Evolutionary conservation across 1,140 invertebrate genomes (phyloP).

Genomic region (Monochamus saltuarius): DNA sequence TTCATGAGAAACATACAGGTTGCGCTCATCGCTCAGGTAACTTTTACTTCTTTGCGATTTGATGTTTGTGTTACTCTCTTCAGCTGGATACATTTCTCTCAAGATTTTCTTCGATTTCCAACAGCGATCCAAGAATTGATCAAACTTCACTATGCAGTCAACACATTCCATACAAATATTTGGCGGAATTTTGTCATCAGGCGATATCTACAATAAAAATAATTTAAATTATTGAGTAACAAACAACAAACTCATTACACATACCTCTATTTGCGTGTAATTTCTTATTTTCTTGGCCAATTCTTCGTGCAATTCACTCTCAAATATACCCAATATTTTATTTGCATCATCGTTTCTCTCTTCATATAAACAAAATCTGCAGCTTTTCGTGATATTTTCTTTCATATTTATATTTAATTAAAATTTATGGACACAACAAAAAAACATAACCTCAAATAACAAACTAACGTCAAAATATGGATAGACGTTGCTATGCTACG

Average conservation of each 20-base stretch:
- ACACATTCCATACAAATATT: background rate
- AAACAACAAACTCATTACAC: background rate
- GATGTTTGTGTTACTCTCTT: no score
- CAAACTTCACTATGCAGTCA: no score
- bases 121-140: no score
- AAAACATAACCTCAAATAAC: no score
- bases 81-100: no score
- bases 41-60: no score
- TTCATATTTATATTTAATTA: background rate
- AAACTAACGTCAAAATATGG: no score
- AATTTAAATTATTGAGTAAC: background rate
- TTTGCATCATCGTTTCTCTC: background rate
- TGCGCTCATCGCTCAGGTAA: no score
- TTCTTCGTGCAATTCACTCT: background rate
- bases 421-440: background rate
- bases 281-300: conserved; percentile 10
- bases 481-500: no score
- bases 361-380: conserved; percentile 22
- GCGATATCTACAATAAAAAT: conserved; percentile 10
- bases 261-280: conserved; percentile 15
- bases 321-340: background rate
- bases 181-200: conserved; percentile 9
- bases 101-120: no score
- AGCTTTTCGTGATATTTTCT: conserved; percentile 11
- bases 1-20: no score